Base-by-base conservation (phyloP, 2,888 invertebrate species). In the Drosophila tripunctata region DNA sequence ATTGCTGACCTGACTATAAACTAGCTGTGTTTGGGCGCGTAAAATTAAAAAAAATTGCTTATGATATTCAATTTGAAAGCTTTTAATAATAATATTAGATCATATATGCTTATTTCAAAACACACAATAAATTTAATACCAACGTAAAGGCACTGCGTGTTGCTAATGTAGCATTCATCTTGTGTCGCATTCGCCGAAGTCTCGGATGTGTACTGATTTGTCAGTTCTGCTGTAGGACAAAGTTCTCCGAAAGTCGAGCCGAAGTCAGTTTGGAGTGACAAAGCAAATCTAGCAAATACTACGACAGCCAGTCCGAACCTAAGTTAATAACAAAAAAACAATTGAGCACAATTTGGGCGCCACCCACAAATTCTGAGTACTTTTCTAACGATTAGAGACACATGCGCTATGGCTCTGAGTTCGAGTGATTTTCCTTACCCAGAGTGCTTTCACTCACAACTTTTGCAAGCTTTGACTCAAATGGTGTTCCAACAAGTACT, bases 351-450 rank as follows among this genome's bases (percentile, higher is more conserved):
- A 69, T 63, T 86, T 86, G 78, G n/a, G 81, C 84, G 57, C 81
- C 81, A 81, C 81, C 81, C 81, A 84, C 81, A 80, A 67, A 63
- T 41, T 38, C 38, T 60, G 81, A 79, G 67, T n/a, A 6, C 4
- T n/a, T n/a, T 52, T 54, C 41, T 19, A 14, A 38, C 36, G 6
- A 41, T n/a, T n/a, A 44, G 33, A 5, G 35, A 19, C 78, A 71
- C 87, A 67, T 72, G 78, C 81, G 84, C 68, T 7, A 2, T 41
- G 7, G 7, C n/a, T 27, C 57, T 58, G 76, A 68, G 57, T 63
- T 22, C 0, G 76, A 68, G 57, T 63, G 27, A 0, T 0, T 38
- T 40, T 35, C 1, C 2, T n/a, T n/a, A n/a, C n/a, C n/a, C n/a
- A n/a, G 0, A 0, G 10, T 67, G 72, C 71, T 72, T 72, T 72